A percentile compares a stretch with the other conserved stretches of the same genome.
phyloP scores from a whole-genome alignment of 1,140 invertebrate species.

The Pogonomyrmex barbatus region DNA sequence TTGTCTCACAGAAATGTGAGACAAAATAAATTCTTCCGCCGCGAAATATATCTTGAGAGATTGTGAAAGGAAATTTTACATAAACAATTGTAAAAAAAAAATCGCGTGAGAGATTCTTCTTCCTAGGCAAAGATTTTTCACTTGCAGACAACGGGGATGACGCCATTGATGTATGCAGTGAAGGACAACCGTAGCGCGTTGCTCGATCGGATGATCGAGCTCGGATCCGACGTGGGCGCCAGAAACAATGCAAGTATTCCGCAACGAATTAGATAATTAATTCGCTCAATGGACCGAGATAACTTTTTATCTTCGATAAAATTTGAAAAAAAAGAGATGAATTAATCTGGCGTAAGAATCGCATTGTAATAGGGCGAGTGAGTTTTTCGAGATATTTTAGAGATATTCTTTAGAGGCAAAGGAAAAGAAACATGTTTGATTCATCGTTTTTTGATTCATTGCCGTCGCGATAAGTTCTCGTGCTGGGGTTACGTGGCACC shows the following conservation, averaged over 20 bases:
- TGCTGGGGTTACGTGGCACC: conserved; percentile 60
- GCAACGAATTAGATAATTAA: not conserved
- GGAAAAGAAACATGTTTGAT: conserved; percentile 17
- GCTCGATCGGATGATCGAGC: conserved; percentile 95
- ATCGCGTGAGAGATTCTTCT: not conserved
- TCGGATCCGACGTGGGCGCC: conserved; percentile 96
- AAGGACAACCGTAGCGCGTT: conserved; percentile 96
- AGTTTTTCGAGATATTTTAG: conserved; percentile 14
- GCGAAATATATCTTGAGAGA: not conserved
- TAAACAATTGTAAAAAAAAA: not conserved
- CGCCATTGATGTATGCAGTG: conserved; percentile 97
- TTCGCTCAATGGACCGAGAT: not conserved
- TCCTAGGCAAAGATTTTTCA: not conserved
- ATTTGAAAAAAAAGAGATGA: not conserved
- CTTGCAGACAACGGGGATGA: conserved; percentile 94
- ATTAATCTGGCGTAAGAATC: not conserved
- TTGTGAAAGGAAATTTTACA: not conserved
- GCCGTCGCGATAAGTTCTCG: conserved; percentile 32
- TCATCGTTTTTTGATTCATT: conserved; percentile 9
- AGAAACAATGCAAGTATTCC: conserved; percentile 94
- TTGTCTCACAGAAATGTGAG: too few species aligned
- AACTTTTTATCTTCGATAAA: not conserved
- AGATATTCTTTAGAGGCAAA: not conserved
- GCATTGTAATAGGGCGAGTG: not conserved
- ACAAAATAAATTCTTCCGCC: not conserved